A percentile compares a stretch with the other conserved stretches of the same genome.
phyloP scores from a whole-genome alignment of 2,113 vertebrate genomes.

The Hemiprocne comata region DNA sequence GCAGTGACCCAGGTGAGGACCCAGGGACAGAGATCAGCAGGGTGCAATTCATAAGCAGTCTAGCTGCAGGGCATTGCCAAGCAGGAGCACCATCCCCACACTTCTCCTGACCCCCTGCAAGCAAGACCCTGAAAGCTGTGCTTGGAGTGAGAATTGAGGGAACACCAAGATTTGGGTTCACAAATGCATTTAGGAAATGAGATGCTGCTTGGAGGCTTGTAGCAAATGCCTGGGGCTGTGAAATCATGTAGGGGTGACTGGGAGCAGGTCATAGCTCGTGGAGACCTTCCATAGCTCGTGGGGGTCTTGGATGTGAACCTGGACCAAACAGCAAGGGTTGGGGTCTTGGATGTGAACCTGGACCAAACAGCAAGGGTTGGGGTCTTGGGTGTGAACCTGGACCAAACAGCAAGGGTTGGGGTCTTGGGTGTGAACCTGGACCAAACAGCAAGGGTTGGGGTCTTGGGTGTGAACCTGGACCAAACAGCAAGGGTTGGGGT shows the following conservation, averaged over 20 bases:
- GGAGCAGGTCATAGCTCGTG: fast-evolving
- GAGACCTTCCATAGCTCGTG: fast-evolving
- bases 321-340: neutral
- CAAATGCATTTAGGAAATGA: neutral
- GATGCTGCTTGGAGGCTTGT: neutral
- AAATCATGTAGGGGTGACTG: neutral
- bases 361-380: neutral
- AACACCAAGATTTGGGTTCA: neutral
- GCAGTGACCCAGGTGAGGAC: neutral
- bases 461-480: neutral
- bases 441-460: neutral
- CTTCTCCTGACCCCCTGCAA: neutral
- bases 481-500: neutral
- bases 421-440: neutral
- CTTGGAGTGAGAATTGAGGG: neutral
- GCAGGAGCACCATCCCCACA: neutral
- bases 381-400: neutral
- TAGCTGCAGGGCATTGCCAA: neutral
- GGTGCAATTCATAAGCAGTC: neutral
- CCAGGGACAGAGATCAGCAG: neutral
- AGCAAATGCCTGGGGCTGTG: neutral
- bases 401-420: neutral
- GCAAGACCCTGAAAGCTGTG: neutral
- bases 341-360: neutral
- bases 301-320: neutral